phyloP scores from a whole-genome alignment of 1,140 invertebrate species.

The Pogonognathellus flavescens region DNA sequence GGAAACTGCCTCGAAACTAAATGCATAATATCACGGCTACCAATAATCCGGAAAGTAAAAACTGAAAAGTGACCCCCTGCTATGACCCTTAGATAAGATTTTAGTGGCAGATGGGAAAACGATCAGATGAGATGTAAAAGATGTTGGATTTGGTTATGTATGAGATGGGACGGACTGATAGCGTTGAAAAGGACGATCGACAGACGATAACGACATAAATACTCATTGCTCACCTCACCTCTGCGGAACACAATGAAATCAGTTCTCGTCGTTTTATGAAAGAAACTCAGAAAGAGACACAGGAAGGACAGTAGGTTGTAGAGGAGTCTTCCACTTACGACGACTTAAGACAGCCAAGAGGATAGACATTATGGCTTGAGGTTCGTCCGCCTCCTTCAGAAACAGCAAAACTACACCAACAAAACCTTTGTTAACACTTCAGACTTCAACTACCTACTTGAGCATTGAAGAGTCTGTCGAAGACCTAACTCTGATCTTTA shows the following conservation, averaged over 20 bases:
- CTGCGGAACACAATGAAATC: conserved; percentile 5
- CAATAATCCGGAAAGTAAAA: conserved; percentile 49
- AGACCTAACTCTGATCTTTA: conserved; percentile 4
- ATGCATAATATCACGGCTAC: neutral
- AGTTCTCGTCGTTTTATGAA: neutral
- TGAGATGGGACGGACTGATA: conserved; percentile 41
- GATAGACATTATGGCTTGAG: conserved; percentile 31
- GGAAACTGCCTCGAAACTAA: neutral
- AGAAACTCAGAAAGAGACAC: neutral
- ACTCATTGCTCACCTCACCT: conserved; percentile 45
- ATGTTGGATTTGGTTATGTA: conserved; percentile 39
- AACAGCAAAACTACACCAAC: conserved; percentile 25
- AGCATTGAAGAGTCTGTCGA: conserved; percentile 4
- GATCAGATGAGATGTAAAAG: conserved; percentile 51
- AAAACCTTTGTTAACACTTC: conserved; percentile 39
- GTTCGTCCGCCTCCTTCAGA: neutral
- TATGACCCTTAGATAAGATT: conserved; percentile 16
- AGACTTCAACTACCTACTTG: conserved; percentile 33
- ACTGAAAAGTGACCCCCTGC: conserved; percentile 41
- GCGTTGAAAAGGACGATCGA: conserved; percentile 50
- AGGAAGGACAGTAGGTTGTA: neutral
- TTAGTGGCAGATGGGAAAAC: conserved; percentile 51
- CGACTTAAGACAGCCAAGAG: neutral
- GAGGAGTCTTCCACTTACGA: too few species aligned
- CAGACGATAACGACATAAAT: conserved; percentile 51